phyloP scores from a whole-genome alignment of 2,113 vertebrate genomes.

The Hippocampus zosterae region DNA sequence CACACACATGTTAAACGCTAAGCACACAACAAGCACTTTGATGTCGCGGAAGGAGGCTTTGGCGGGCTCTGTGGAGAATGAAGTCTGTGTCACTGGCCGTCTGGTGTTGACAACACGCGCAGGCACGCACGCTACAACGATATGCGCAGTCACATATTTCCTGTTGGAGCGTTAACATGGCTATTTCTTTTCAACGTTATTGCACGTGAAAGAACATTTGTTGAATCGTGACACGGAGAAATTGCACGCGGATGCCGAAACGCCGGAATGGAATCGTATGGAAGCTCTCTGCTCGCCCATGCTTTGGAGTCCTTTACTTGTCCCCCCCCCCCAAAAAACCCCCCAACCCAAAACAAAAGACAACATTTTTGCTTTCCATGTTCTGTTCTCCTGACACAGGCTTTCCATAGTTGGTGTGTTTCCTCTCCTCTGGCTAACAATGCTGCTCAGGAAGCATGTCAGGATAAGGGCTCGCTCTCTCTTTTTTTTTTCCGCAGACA shows the following conservation, averaged over 20 bases:
- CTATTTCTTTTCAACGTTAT: background rate
- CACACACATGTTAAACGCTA: too few species aligned
- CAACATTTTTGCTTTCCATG: slow-evolving; percentile 56
- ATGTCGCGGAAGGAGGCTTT: too few species aligned
- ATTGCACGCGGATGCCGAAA: too few species aligned
- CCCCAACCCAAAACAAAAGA: background rate
- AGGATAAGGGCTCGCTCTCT: slow-evolving; percentile 59
- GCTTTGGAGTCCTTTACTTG: slow-evolving; percentile 12
- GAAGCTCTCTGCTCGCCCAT: too few species aligned
- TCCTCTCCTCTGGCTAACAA: slow-evolving; percentile 63
- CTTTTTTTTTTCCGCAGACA: slow-evolving; percentile 34
- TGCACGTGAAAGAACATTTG: background rate
- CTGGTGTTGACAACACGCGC: too few species aligned
- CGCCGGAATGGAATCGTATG: background rate
- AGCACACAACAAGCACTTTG: too few species aligned
- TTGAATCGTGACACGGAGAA: too few species aligned
- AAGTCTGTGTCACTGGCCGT: too few species aligned
- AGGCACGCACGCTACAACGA: too few species aligned
- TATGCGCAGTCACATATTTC: background rate
- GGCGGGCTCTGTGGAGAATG: too few species aligned
- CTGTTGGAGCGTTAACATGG: background rate
- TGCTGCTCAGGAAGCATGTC: slow-evolving; percentile 65
- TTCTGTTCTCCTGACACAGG: slow-evolving; percentile 46
- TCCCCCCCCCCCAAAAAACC: too few species aligned
- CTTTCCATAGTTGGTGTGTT: slow-evolving; percentile 48